These are phyloP conservation scores for Cervus canadensis DNA, from an alignment of 2,113 vertebrate species.

Conservation along the genomic window DNA sequence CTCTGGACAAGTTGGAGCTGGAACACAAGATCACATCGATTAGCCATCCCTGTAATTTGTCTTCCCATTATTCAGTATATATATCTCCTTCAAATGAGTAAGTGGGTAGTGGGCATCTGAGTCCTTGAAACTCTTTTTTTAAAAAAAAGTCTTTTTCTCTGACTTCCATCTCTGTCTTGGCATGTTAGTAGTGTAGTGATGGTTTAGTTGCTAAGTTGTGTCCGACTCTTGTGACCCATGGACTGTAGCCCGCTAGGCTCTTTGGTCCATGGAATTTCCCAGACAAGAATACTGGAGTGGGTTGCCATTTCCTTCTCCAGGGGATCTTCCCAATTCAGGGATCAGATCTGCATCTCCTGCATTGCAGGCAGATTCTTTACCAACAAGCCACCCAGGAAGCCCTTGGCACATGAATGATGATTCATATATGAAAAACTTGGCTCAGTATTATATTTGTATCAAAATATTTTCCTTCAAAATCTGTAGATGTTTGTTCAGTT, in stretches of 20 bases:
- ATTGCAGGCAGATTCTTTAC: neutral
- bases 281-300: neutral
- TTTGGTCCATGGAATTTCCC: neutral
- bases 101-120: neutral
- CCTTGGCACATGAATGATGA: neutral
- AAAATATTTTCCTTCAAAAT: neutral
- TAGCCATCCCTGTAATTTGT: neutral
- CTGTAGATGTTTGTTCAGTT: neutral
- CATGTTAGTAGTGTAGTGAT: neutral
- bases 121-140: neutral
- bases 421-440: neutral
- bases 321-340: neutral
- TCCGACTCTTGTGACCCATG: neutral
- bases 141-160: neutral
- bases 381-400: neutral
- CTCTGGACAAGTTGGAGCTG: neutral
- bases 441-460: neutral
- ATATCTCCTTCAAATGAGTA: neutral
- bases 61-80: neutral
- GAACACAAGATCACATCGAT: neutral
- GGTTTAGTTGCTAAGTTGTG: neutral
- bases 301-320: neutral
- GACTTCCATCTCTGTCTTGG: neutral
- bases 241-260: neutral
- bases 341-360: neutral